Evolutionary conservation across 2,888 invertebrate genomes (phyloP), one percentile per base, ranked within the genome.

Genomic region (Pheosia tremula): DNA sequence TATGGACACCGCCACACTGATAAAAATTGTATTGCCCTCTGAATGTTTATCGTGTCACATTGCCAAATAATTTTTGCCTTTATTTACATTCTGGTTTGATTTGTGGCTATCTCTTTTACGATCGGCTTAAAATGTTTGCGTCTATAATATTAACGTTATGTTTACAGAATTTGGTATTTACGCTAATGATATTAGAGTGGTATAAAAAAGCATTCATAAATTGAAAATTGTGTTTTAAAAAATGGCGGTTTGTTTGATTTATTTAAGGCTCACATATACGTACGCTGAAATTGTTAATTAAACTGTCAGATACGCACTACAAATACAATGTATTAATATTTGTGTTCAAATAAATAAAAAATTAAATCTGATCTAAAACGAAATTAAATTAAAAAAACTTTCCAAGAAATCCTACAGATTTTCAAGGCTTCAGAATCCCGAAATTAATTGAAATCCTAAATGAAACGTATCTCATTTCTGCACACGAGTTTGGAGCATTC

Each of bases 21-120:
- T 92, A 93, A 91, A 90, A 90, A 86, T 84, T 88, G 83, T 89
- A 90, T 86, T 77, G 81, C 82, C 74, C 75, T 74, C 75, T 73
- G 79, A 79, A 77, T 85, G 83, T 87, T 87, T 88, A 88, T 87
- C 77, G 81, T 62, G 56, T 72, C 70, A 72, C 68, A 74, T 74
- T 75, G 75, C 65, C 63, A 67, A 45, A 56, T 56, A 45, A 13
- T 37, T 50, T 55, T 39, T 39, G 8, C 36, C 36, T 55, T 53
- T 57, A 57, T 57, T 57, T 41, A 13, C 47, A 45, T 36, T 13
- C 47, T 3, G 36, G 13, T 57, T 57, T 57, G 57, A 57, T 47
- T 57, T 57, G 47, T 57, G 10, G 57, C 41, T 56, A 58, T 58
- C 41, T 39, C 45, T 47, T 49, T 41, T 41, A 6, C 38, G 53